A percentile compares a stretch with the other conserved stretches of the same genome.
phyloP scores from a whole-genome alignment of 2,888 invertebrate species.

The Iselma pallidipennis region DNA sequence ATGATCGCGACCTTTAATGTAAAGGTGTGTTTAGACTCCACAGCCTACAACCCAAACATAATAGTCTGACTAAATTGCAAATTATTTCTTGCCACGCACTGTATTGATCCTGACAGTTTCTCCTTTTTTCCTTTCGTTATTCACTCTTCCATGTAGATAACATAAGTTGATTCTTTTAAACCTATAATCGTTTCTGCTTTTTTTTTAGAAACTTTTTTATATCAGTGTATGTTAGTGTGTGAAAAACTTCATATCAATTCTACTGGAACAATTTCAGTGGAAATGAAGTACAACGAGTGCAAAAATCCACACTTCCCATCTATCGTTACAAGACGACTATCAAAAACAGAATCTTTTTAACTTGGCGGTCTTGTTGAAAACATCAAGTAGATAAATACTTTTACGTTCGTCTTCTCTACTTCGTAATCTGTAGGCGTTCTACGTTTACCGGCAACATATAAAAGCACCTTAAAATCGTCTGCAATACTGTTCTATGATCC shows the following conservation, averaged over 20 bases:
- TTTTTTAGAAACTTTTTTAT: neutral
- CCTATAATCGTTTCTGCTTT: neutral
- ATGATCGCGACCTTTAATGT: conserved; percentile 21
- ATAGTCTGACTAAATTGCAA: conserved; percentile 2
- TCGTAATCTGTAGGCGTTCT: neutral
- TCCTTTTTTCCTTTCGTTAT: neutral
- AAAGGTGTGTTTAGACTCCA: neutral
- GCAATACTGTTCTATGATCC: conserved; percentile 33
- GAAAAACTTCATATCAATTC: too few species aligned
- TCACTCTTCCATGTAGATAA: neutral
- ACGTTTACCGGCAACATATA: neutral
- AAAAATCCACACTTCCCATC: neutral
- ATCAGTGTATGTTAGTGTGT: neutral
- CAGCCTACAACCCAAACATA: conserved; percentile 1
- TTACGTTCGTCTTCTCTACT: neutral
- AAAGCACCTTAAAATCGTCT: conserved; percentile 11
- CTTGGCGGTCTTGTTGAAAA: neutral
- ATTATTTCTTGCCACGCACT: conserved; percentile 3
- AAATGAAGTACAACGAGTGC: too few species aligned
- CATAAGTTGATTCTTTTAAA: neutral
- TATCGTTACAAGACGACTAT: neutral
- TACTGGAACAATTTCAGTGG: too few species aligned
- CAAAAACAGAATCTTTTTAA: neutral
- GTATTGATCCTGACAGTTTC: neutral
- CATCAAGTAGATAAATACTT: neutral